Evolutionary conservation across 2,113 vertebrate genomes (phyloP).

Genomic region (Pangasianodon hypophthalmus): DNA sequence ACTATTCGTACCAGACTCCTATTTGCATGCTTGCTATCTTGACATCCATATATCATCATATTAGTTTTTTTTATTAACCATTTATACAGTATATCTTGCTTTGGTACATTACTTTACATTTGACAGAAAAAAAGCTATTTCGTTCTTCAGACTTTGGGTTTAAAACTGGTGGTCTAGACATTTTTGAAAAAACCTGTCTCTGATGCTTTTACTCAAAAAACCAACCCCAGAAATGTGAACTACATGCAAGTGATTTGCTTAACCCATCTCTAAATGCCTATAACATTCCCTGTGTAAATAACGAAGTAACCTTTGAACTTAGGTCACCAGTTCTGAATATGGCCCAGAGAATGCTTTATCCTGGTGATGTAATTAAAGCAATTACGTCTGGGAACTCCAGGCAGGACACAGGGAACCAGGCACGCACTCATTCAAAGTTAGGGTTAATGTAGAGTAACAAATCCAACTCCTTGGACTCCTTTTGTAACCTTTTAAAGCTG

Average conservation of each 20-base stretch:
- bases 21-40: background rate
- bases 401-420: background rate
- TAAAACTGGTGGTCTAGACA: background rate
- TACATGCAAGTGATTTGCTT: background rate
- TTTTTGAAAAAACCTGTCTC: background rate
- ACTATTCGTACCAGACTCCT: background rate
- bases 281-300: background rate
- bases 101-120: background rate
- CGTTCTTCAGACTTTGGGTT: background rate
- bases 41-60: background rate
- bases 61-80: background rate
- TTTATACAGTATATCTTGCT: background rate
- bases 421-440: background rate
- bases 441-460: background rate
- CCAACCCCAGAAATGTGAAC: background rate
- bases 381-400: background rate
- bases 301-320: background rate
- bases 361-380: background rate
- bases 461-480: background rate
- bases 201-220: background rate
- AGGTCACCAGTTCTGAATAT: background rate
- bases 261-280: background rate
- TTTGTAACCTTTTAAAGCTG: background rate
- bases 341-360: background rate
- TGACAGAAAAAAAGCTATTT: background rate